Evolutionary conservation across 2,113 vertebrate species (phyloP), one percentile per base, ranked within the genome.

Genomic region (Pagrus major): DNA sequence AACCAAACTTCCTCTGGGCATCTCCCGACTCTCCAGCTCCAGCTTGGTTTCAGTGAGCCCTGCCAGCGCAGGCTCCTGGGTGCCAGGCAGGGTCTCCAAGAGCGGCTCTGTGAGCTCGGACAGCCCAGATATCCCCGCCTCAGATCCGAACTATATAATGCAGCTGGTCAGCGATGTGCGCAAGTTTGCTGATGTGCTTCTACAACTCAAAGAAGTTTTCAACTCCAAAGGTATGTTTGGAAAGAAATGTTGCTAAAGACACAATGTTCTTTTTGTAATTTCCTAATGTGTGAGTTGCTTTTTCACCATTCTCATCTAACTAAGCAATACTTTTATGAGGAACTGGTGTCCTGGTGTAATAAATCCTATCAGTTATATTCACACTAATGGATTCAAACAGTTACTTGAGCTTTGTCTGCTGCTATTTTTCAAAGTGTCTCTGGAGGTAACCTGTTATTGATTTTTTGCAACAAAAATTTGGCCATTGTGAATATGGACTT

Each of bases 111-210:
- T 92, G 89, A 95, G 93, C 94, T 93, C 93, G 0, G 95, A 96
- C 66, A 92, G 91, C 81, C 90, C 92, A 21, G 96, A 97, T 35
- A 91, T 71, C 55, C 90, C 95, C 39, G 71, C 90, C 79, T 94
- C 96, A 23, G 97, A 98, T 85, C 96, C 97, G 12, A 94, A 97
- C 80, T 98, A 97, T 76, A 98, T 99, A 85, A 97, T 97, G 96
- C 97, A 97, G 86, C 93, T 98, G 89, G 97, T 98, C 90, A 96
- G 96, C 0, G 97, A 99, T 10, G 97, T 98, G 86, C 95, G 97
- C 78, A 97, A 94, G 88, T 98, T 99, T 93, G 97, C 97, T 7
- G 97, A 99, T 31, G 95, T 97, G 81, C 95, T 99, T 15, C 93
- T 99, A 0, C 96, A 96, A 81, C 96, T 99, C 81, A 99, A 97